Base-by-base conservation (phyloP, 2,113 vertebrate genomes). In the Hepsetus odoe region DNA sequence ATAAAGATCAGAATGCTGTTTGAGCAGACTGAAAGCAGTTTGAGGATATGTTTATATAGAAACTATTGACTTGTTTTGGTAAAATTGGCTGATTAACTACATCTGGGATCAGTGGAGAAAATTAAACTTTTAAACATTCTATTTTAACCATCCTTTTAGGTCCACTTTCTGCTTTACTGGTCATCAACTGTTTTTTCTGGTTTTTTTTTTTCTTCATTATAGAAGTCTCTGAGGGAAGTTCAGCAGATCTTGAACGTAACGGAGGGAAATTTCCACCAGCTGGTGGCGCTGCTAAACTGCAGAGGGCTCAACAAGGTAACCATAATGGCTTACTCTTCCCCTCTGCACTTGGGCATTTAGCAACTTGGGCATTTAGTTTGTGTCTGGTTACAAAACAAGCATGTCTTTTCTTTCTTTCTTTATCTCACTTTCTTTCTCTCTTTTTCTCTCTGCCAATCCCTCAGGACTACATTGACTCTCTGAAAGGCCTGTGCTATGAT, bases 401-500 rank as follows among this genome's bases (percentile, higher is more conserved):
- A 0, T 65, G 6, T 69, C 11, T 8, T 32, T 42, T 20, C 64
- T 73, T 11, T 59, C 28, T 49, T 26, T 30, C 26, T 68, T 20
- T 20, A 55, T 33, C 16, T 62, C 22, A 40, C n/a, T 1, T 1
- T 12, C 13, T 73, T 6, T 51, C 33, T 77, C 68, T 76, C 6
- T 40, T 32, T 33, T 28, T 53, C n/a, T 74, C 1, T 59, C 49
- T n/a, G 24, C n/a, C 38, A 62, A 18, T 77, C 33, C 79, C 12
- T 33, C 68, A 97, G 96, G 95, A 97, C 84, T 97, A 97, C 10
- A 90, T 94, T 0, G 91, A 94, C 28, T 95, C 95, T 24, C 86
- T 97, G 81, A 95, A 95, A 72, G 96, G 96, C 61, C 88, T 97
- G 76, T 97, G 96, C 38, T 96, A 95, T 51, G 95, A 97, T 3